These are phyloP conservation scores for Drepanosiphum platanoidis DNA, from an alignment of 2,888 invertebrate species.

Conservation along the genomic window DNA sequence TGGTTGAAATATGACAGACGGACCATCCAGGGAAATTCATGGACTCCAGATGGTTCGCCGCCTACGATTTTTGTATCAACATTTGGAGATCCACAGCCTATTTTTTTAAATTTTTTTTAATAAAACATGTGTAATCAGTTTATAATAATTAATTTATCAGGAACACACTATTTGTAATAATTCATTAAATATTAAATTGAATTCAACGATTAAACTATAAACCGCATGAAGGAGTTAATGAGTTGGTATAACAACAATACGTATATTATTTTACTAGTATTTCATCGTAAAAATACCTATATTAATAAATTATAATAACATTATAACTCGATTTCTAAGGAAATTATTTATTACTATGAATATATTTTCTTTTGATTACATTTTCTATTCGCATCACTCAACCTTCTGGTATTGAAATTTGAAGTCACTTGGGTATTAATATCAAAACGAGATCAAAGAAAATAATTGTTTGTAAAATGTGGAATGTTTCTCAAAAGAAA, in stretches of 20 bases:
- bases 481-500: background rate
- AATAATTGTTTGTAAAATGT: background rate
- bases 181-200: too few relatives aligned
- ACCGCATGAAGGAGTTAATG: too few relatives aligned
- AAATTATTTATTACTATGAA: too few relatives aligned
- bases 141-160: too few relatives aligned
- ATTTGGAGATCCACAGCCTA: constrained; percentile 86
- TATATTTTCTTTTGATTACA: constrained; percentile 59
- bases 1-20: constrained; percentile 85
- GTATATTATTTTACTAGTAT: background rate
- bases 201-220: too few relatives aligned
- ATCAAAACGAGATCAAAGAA: background rate
- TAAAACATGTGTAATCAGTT: too few relatives aligned
- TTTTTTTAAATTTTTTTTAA: constrained; percentile 10
- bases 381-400: background rate
- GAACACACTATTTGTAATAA: background rate
- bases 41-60: constrained; percentile 78
- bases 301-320: background rate
- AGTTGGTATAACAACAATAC: too few relatives aligned
- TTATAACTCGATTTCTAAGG: too few relatives aligned
- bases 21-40: constrained; percentile 92
- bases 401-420: background rate
- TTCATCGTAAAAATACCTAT: background rate
- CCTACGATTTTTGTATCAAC: constrained; percentile 85
- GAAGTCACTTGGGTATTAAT: background rate